A percentile compares a stretch with the other conserved stretches of the same genome.
Conservation (phyloP, 2,113 vertebrate species). For the Platysteira castanea region DNA sequence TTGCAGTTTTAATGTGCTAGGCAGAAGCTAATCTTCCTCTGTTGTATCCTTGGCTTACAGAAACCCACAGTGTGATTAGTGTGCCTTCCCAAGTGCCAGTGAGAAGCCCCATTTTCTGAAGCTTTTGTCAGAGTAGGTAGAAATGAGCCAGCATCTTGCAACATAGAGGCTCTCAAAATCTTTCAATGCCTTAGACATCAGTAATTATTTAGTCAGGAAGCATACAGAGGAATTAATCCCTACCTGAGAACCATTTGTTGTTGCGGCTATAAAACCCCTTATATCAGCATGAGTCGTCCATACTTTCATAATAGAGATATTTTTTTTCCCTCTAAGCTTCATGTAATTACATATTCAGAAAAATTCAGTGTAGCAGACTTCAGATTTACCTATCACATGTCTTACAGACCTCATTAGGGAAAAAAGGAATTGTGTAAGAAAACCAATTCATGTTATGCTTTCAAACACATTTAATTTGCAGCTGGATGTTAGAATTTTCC, state of each 20-base stretch:
- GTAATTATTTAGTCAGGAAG: not conserved
- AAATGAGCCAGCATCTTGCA: not conserved
- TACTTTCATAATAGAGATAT: not conserved
- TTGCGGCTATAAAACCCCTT: not conserved
- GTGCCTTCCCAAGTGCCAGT: not conserved
- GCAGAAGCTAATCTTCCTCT: not conserved
- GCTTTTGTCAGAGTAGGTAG: not conserved
- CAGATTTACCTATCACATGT: not conserved
- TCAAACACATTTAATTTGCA: not conserved
- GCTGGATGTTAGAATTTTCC: not conserved
- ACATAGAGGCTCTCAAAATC: not conserved
- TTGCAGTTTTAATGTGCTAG: not conserved
- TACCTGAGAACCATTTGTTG: constrained; percentile 1
- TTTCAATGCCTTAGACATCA: not conserved
- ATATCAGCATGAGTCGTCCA: not conserved
- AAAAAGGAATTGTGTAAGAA: not conserved
- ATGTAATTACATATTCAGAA: not conserved
- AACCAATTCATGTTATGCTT: not conserved
- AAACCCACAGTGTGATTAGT: not conserved
- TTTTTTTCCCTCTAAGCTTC: not conserved
- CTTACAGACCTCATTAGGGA: not conserved
- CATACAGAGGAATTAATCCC: constrained; percentile 1
- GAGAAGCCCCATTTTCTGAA: not conserved
- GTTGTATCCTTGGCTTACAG: not conserved
- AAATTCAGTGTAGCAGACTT: not conserved